phyloP scores from a whole-genome alignment of 1,140 invertebrate genomes.

The Alviniconcha marisindica region DNA sequence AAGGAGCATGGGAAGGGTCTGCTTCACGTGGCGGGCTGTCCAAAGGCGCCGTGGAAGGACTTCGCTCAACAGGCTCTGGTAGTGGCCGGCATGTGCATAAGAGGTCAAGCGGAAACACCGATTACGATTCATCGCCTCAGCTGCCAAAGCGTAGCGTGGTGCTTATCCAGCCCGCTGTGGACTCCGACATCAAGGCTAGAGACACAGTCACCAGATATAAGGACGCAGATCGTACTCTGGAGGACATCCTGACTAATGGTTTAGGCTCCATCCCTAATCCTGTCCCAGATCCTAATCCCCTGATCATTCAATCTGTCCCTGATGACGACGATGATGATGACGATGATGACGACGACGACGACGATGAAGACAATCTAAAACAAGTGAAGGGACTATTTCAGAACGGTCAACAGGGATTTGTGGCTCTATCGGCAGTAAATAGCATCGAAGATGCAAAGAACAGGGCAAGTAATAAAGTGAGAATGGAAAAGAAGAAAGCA shows the following conservation, averaged over 20 bases:
- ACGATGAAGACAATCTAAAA: neutral
- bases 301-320: neutral
- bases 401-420: neutral
- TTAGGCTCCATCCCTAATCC: conserved; percentile 1
- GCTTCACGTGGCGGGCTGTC: no score
- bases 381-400: neutral
- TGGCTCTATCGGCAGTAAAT: neutral
- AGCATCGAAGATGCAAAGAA: neutral
- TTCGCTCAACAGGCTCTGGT: no score
- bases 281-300: neutral
- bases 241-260: conserved; percentile 16
- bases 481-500: conserved; percentile 8
- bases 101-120: neutral
- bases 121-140: neutral
- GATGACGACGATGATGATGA: conserved; percentile 5
- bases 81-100: no score
- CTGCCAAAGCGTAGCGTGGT: neutral
- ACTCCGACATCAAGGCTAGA: neutral
- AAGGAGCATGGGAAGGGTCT: no score
- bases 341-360: neutral
- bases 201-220: conserved; percentile 22
- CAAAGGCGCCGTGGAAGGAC: no score
- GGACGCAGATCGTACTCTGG: conserved; percentile 29
- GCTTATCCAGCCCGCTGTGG: neutral
- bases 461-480: neutral